phyloP scores from a whole-genome alignment of 2,888 invertebrate genomes.

The Chymomyza procnemis region DNA sequence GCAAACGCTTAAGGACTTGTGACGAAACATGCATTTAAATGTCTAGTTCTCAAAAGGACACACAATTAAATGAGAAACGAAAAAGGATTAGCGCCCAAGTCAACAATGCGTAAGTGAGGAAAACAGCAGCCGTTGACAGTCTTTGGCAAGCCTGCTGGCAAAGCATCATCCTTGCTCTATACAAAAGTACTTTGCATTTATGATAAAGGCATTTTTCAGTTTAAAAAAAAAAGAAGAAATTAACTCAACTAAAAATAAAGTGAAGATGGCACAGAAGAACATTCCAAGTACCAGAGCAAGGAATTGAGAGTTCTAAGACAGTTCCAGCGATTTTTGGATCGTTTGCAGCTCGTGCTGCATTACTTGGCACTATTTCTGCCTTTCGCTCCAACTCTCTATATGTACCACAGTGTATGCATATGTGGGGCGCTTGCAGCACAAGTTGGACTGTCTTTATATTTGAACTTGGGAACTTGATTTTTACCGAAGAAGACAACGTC shows the following conservation, averaged over 20 bases:
- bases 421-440: slow-evolving; percentile 32
- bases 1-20: not conserved
- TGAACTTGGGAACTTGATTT: slow-evolving; percentile 72
- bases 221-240: slow-evolving; percentile 59
- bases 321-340: not conserved
- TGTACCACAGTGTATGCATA: slow-evolving; percentile 11
- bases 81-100: slow-evolving; percentile 20
- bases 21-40: not conserved
- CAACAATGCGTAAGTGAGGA: slow-evolving; percentile 50
- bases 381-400: no score
- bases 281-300: no score
- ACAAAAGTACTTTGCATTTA: slow-evolving; percentile 39
- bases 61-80: slow-evolving; percentile 33
- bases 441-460: slow-evolving; percentile 49
- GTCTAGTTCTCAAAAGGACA: slow-evolving; percentile 30
- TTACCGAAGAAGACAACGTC: slow-evolving; percentile 47
- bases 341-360: not conserved
- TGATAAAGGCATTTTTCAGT: slow-evolving; percentile 41
- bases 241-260: slow-evolving; percentile 43
- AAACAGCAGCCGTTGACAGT: slow-evolving; percentile 3
- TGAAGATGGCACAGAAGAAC: slow-evolving; percentile 18
- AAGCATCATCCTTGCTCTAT: not conserved
- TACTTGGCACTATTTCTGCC: not conserved
- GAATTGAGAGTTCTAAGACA: no score
- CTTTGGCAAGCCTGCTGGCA: not conserved